Conservation (phyloP, 2,797 vertebrate genomes). For the Sebastes melanostomus region DNA sequence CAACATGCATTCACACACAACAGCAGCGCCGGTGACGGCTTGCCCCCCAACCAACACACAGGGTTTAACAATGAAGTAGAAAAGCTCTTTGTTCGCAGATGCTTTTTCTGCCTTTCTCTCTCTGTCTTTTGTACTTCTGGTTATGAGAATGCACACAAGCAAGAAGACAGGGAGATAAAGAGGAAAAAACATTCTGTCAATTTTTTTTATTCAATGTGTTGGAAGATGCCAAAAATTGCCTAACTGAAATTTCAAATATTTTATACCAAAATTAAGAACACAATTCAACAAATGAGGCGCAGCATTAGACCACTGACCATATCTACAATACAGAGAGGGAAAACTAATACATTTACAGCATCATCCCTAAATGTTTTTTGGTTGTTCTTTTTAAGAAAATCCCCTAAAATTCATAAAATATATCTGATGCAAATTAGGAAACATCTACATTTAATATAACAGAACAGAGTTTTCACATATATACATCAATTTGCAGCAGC, state of each 20-base stretch:
- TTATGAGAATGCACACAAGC: conserved; percentile 54
- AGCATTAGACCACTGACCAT: not conserved
- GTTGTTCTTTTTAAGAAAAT: not conserved
- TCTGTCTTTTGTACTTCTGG: conserved; percentile 58
- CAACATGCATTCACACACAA: conserved; percentile 65
- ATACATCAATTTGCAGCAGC: conserved; percentile 1
- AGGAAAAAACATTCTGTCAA: conserved; percentile 43
- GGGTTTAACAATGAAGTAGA: conserved; percentile 76
- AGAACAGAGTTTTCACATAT: not conserved
- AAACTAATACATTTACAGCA: not conserved
- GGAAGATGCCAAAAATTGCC: conserved; percentile 35
- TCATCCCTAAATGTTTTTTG: not conserved
- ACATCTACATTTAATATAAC: not conserved
- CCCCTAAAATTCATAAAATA: not conserved
- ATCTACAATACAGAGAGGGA: not conserved
- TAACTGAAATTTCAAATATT: conserved; percentile 41
- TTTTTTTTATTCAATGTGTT: conserved; percentile 38
- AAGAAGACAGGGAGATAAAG: conserved; percentile 52
- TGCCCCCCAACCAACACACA: conserved; percentile 73
- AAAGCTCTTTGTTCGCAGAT: conserved; percentile 76
- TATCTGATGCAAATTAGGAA: not conserved
- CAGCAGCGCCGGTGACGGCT: conserved; percentile 61
- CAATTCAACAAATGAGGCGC: not conserved
- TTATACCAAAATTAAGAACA: conserved; percentile 2
- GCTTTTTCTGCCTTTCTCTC: conserved; percentile 45